phyloP scores from a whole-genome alignment of 1,140 invertebrate genomes.

The Rhopalosiphum padi region DNA sequence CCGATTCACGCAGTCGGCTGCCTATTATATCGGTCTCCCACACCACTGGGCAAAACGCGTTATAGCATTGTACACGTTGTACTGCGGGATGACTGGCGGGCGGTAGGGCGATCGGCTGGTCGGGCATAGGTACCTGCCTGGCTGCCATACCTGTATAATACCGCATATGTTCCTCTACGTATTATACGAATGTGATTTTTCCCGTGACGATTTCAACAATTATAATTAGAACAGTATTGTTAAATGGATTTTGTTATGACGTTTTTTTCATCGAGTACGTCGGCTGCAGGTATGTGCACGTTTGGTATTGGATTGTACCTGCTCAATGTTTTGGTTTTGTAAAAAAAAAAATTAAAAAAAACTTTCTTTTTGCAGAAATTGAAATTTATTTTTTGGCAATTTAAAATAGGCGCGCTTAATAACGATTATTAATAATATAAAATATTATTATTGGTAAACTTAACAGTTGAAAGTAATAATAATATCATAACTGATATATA shows the following conservation, averaged over 20 bases:
- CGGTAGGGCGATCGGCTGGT: neutral
- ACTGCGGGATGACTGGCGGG: too few species aligned
- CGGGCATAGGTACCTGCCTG: neutral
- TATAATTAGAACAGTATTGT: neutral
- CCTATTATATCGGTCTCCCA: slow-evolving; percentile 49
- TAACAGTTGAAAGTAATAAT: neutral
- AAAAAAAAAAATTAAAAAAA: neutral
- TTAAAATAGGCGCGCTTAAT: neutral
- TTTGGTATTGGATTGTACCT: neutral
- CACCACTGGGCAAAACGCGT: neutral
- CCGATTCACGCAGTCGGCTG: neutral
- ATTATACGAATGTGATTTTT: neutral
- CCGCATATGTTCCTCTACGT: neutral
- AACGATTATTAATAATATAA: too few species aligned
- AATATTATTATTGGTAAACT: too few species aligned
- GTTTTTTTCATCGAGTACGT: neutral
- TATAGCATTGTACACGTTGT: neutral
- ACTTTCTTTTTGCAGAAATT: neutral
- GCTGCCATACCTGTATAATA: neutral
- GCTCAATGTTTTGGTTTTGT: neutral
- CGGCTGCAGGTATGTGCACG: neutral
- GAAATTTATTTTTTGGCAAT: neutral
- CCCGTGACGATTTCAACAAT: neutral
- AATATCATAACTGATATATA: neutral
- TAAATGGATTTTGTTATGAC: neutral